These are phyloP conservation scores for Ophioninae sp. DNA, from an alignment of 2,888 invertebrate species.

Conservation along the genomic window DNA sequence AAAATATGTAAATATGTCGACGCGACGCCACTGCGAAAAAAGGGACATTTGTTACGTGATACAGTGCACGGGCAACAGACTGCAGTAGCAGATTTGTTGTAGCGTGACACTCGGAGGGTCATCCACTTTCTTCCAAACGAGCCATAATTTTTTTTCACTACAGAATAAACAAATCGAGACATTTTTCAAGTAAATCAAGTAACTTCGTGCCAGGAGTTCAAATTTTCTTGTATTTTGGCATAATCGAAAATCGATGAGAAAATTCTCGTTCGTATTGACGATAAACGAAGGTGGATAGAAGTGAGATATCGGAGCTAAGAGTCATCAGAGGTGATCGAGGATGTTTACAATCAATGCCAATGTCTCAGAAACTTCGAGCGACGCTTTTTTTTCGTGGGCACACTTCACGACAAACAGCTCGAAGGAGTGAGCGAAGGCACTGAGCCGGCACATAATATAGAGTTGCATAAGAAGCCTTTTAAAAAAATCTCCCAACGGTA, in stretches of 20 bases:
- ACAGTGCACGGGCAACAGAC: conserved; percentile 66
- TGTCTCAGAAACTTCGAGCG: conserved; percentile 8
- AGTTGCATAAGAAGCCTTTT: conserved; percentile 79
- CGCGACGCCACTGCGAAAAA: conserved; percentile 68
- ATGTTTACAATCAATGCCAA: background rate
- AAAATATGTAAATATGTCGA: conserved; percentile 10
- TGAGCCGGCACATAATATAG: conserved; percentile 70
- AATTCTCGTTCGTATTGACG: too few species aligned
- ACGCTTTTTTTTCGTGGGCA: background rate
- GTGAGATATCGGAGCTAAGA: conserved; percentile 9
- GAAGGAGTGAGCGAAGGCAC: conserved; percentile 50
- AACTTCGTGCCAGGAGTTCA: too few species aligned
- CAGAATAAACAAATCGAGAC: too few species aligned
- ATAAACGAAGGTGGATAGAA: background rate
- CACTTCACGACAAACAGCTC: conserved; percentile 20
- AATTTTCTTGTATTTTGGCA: too few species aligned
- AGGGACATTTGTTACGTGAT: conserved; percentile 67
- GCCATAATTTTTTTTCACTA: too few species aligned
- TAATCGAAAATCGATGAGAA: background rate
- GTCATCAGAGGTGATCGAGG: background rate
- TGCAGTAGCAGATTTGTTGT: conserved; percentile 67
- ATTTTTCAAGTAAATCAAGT: too few species aligned
- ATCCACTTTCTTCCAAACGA: conserved; percentile 6
- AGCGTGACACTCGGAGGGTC: conserved; percentile 59
- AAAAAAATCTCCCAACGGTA: conserved; percentile 76